Base-by-base conservation (phyloP, 2,797 vertebrate genomes). In the Neomorphus geoffroyi region DNA sequence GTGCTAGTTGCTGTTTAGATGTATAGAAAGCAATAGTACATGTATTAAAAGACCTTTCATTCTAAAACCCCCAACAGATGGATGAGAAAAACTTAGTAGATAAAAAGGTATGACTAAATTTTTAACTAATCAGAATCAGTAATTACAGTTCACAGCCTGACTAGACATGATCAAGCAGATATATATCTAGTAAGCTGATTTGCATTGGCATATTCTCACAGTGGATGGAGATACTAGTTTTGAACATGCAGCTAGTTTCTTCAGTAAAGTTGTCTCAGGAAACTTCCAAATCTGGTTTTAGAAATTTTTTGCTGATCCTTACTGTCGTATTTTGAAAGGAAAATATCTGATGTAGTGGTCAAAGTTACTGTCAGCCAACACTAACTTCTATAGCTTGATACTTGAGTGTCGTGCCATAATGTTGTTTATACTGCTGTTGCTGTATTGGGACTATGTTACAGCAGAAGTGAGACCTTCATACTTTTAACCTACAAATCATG, bases 141-240 rank as follows among this genome's bases (percentile, higher is more conserved):
- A 94, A 96, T 96, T 97, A n/a, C 80, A 79, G 90, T 92, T 95
- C 86, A 92, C 50, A 86, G 90, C 92, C 56, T 92, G 93, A 94
- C 93, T 95, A 92, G 92, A 93, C 92, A 50, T 83, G 86, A 92
- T 93, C 57, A 94, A 70, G 80, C 50, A 88, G 71, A 69, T 77
- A 83, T 19, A 60, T 62, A 84, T 64, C 91, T 94, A 64, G 66
- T 77, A 91, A 86, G 43, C 83, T 96, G 78, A 95, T 97, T 96
- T 96, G 57, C 93, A 93, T 73, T 86, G 71, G 51, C 2, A 1
- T 69, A 70, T 58, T 73, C 91, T 91, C 53, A 18, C 15, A 30
- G 28, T 39, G 80, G 64, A 78, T 93, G 84, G 66, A 61, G 80
- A 92, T 87, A 39, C 0, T 91, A 21, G 45, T 77, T 84, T 90